Base-by-base conservation (phyloP, 1,140 invertebrate species). In the Tetramorium parvispinum region DNA sequence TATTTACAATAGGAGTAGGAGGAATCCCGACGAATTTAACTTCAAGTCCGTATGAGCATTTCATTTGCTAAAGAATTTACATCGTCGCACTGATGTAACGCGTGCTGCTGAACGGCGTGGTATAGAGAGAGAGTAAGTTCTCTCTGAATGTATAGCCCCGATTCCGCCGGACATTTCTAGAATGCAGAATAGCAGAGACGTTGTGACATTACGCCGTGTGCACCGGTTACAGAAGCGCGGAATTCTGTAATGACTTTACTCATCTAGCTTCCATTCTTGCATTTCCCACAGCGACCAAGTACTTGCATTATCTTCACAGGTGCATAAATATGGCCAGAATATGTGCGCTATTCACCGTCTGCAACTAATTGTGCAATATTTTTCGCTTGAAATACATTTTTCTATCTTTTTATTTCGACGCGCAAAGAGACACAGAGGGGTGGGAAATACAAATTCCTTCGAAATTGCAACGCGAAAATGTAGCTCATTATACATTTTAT, bases 231-330 rank as follows among this genome's bases (percentile, higher is more conserved):
- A 49, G 49, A 40, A 78, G 59, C 85, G 63, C 61, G 87, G 87
- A 88, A 91, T 90, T 83, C 85, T 83, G 87, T 92, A 92, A 92
- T 89, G 91, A 91, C 89, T 90, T 90, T 86, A 87, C 87, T 86
- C 86, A 88, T 91, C 87, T 86, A 82, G 90, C 86, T 70, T 86
- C 65, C 75, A 89, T 89, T 87, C 88, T 86, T 82, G 71, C 57
- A 73, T 83, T 53, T 46, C 32, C 61, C 55, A 55, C 43, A 43
- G 55, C n/a, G 63, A 73, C 53, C 79, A 59, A 83, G 79, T 75
- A 73, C 40, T 61, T 83, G 87, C 75, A 89, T 89, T 82, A 79
- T 61, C 61, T 66, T 55, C 53, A 24, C 68, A 75, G 53, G 61
- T 43, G 59, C 46, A 86, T 77, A 86, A 89, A 82, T 88, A 82